Evolutionary conservation across 2,113 vertebrate species (phyloP).

Genomic region (Poeciliopsis retropinna): DNA sequence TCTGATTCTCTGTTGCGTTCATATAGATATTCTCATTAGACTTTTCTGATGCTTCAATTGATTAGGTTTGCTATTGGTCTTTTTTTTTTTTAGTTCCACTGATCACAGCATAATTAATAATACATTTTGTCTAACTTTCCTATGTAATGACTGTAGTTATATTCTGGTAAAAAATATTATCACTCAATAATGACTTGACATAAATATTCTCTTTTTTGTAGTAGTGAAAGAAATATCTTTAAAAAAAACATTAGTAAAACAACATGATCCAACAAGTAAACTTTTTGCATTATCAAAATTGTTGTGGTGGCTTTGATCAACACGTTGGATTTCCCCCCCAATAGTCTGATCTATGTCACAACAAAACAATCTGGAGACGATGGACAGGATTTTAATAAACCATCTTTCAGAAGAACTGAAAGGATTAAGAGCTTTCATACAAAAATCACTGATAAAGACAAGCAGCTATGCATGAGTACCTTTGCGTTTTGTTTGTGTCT

Average conservation of each 20-base stretch:
- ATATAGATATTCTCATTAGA: not conserved
- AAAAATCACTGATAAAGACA: constrained; percentile 18
- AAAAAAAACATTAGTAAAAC: not conserved
- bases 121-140: not conserved
- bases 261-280: not conserved
- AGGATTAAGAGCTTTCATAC: constrained; percentile 12
- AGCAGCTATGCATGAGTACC: constrained; percentile 24
- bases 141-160: not conserved
- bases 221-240: not conserved
- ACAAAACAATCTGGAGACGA: constrained; percentile 2
- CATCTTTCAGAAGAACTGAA: not conserved
- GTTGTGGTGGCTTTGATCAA: not conserved
- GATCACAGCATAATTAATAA: not conserved
- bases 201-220: not conserved
- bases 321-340: constrained; percentile 14
- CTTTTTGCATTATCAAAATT: not conserved
- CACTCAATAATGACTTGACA: not conserved
- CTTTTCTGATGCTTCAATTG: not conserved
- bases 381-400: not conserved
- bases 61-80: not conserved
- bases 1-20: not conserved
- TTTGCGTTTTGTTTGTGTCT: constrained; percentile 33
- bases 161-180: not conserved
- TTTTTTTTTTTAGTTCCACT: not conserved
- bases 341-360: not conserved